A percentile compares a stretch with the other conserved stretches of the same genome.
These are phyloP conservation scores for Ametastegia equiseti DNA, from an alignment of 2,888 invertebrate species.

Conservation along the genomic window DNA sequence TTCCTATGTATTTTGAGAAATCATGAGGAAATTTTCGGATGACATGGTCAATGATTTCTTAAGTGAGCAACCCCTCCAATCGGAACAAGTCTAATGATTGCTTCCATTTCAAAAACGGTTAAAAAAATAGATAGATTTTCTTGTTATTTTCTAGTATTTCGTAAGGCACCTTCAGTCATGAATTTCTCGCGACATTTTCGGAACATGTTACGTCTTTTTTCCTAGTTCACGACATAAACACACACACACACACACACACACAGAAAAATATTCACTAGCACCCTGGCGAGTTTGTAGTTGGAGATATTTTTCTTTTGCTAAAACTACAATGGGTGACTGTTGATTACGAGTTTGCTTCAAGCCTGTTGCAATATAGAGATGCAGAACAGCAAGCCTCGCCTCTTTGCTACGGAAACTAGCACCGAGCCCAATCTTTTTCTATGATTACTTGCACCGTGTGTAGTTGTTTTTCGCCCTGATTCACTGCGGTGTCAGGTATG, in stretches of 20 bases:
- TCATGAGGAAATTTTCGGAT: no score
- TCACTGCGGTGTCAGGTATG: not conserved
- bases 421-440: conserved; percentile 16
- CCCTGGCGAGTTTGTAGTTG: not conserved
- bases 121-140: no score
- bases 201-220: not conserved
- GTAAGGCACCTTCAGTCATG: no score
- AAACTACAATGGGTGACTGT: conserved; percentile 6
- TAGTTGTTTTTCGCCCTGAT: conserved; percentile 17
- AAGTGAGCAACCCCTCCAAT: no score
- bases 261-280: not conserved
- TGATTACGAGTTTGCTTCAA: conserved; percentile 18
- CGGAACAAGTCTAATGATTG: no score
- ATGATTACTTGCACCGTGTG: conserved; percentile 13
- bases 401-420: not conserved
- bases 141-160: no score
- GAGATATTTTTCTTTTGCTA: not conserved
- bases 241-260: not conserved
- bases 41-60: no score
- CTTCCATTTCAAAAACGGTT: no score
- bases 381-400: not conserved
- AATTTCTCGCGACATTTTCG: not conserved
- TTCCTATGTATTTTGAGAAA: no score
- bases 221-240: no score
- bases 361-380: conserved; percentile 10